These are phyloP conservation scores for Ifrita kowaldi DNA, from an alignment of 2,113 vertebrate genomes.

Conservation along the genomic window DNA sequence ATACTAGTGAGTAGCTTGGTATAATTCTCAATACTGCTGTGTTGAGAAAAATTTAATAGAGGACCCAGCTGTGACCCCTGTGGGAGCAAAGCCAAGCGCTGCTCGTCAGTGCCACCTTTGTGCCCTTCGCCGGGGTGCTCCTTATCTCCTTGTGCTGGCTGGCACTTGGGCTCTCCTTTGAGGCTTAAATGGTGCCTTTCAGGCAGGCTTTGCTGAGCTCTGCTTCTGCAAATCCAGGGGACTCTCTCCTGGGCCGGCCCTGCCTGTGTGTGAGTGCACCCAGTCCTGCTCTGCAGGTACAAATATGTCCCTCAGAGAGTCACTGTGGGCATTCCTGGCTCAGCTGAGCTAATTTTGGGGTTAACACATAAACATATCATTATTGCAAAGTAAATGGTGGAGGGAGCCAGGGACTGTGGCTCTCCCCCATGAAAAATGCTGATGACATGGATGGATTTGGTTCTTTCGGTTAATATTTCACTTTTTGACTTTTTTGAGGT, in stretches of 20 bases:
- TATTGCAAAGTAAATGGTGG: background rate
- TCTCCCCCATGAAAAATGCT: background rate
- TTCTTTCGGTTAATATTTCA: background rate
- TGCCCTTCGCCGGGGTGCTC: background rate
- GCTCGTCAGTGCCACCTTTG: slow-evolving; percentile 51
- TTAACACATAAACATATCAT: background rate
- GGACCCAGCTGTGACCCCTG: slow-evolving; percentile 42
- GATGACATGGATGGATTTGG: background rate
- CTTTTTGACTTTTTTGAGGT: background rate
- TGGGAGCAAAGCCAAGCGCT: background rate
- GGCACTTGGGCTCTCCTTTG: slow-evolving; percentile 48
- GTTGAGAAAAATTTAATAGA: slow-evolving; percentile 28
- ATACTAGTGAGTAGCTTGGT: background rate
- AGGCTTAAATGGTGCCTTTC: slow-evolving; percentile 8
- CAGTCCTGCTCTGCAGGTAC: background rate
- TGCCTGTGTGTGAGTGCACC: background rate
- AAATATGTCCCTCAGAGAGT: background rate
- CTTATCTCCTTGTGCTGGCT: slow-evolving; percentile 47
- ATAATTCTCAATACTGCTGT: slow-evolving; percentile 25
- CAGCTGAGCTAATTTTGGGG: background rate
- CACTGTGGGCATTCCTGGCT: background rate
- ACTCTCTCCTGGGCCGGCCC: background rate
- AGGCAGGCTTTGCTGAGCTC: background rate
- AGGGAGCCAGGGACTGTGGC: background rate
- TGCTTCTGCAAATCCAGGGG: background rate